A percentile compares a stretch with the other conserved stretches of the same genome.
phyloP scores from a whole-genome alignment of 2,797 vertebrate genomes.

The Poecilia velifera region DNA sequence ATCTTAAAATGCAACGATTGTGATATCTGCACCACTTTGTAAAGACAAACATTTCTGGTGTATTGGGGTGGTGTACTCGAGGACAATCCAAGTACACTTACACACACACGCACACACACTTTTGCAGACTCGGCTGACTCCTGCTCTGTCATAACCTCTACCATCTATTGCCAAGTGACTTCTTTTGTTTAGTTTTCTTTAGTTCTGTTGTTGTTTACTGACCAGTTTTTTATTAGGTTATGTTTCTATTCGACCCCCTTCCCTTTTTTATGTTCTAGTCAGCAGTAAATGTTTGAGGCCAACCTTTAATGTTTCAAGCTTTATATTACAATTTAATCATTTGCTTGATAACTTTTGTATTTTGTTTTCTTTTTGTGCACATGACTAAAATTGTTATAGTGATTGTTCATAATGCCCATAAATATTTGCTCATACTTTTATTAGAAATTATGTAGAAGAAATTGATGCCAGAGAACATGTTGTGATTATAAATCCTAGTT shows the following conservation, averaged over 20 bases:
- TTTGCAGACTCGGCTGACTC: slow-evolving; percentile 77
- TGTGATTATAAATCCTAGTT: slow-evolving; percentile 31
- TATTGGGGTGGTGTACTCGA: slow-evolving; percentile 66
- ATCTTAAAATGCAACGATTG: slow-evolving; percentile 64
- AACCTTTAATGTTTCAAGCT: slow-evolving; percentile 77
- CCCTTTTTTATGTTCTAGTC: slow-evolving; percentile 72
- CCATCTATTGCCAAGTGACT: slow-evolving; percentile 79
- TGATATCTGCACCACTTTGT: slow-evolving; percentile 78
- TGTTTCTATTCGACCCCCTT: slow-evolving; percentile 73
- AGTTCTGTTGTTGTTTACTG: slow-evolving; percentile 71
- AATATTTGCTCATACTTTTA: slow-evolving; percentile 75
- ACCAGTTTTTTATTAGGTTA: slow-evolving; percentile 71
- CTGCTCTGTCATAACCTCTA: slow-evolving; percentile 81
- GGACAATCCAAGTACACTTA: slow-evolving; percentile 63
- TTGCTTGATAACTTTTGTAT: slow-evolving; percentile 79
- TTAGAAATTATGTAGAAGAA: slow-evolving; percentile 77
- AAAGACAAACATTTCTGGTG: slow-evolving; percentile 76
- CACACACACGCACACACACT: slow-evolving; percentile 18
- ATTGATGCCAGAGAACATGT: slow-evolving; percentile 64
- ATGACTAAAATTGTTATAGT: slow-evolving; percentile 73
- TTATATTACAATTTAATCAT: slow-evolving; percentile 65
- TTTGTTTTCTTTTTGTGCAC: slow-evolving; percentile 78
- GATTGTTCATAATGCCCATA: slow-evolving; percentile 78
- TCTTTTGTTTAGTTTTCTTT: slow-evolving; percentile 79
- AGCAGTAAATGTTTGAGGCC: slow-evolving; percentile 79